A percentile compares a stretch with the other conserved stretches of the same genome.
Conservation (phyloP, 2,888 invertebrate genomes). For the Buathra laborator region DNA sequence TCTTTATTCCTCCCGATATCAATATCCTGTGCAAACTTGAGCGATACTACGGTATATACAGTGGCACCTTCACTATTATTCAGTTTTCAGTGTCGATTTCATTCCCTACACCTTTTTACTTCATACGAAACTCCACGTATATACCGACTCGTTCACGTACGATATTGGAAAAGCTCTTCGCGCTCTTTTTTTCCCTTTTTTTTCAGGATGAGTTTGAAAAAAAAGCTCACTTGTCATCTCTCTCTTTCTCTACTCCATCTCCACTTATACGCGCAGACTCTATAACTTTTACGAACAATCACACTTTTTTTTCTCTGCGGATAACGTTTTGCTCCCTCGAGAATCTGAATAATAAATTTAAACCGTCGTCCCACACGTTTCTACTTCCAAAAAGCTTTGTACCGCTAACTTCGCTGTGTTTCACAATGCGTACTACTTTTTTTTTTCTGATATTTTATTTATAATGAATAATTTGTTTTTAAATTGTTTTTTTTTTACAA, state of each 20-base stretch:
- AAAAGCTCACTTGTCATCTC: neutral
- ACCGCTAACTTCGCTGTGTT: neutral
- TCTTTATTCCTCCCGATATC: neutral
- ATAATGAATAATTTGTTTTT: neutral
- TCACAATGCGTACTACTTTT: too few species aligned
- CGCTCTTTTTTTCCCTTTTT: neutral
- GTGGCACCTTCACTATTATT: neutral
- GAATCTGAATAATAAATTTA: slow-evolving; percentile 24
- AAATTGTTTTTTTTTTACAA: too few species aligned
- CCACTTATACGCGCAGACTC: neutral
- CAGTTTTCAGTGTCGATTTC: slow-evolving; percentile 11
- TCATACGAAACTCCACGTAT: neutral
- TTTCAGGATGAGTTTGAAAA: slow-evolving; percentile 3
- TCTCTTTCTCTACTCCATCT: neutral
- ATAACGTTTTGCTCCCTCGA: neutral
- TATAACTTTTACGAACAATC: neutral
- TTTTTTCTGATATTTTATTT: neutral
- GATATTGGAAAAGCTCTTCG: slow-evolving; percentile 33
- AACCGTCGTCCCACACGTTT: neutral
- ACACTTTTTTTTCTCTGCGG: neutral
- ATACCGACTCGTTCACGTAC: slow-evolving; percentile 1
- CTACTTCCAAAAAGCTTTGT: neutral
- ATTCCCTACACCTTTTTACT: slow-evolving; percentile 11
- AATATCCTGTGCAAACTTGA: neutral
- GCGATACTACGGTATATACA: neutral